A percentile compares a stretch with the other conserved stretches of the same genome.
These are phyloP conservation scores for Natrix natrix DNA, from an alignment of 2,797 vertebrate genomes.

Conservation along the genomic window DNA sequence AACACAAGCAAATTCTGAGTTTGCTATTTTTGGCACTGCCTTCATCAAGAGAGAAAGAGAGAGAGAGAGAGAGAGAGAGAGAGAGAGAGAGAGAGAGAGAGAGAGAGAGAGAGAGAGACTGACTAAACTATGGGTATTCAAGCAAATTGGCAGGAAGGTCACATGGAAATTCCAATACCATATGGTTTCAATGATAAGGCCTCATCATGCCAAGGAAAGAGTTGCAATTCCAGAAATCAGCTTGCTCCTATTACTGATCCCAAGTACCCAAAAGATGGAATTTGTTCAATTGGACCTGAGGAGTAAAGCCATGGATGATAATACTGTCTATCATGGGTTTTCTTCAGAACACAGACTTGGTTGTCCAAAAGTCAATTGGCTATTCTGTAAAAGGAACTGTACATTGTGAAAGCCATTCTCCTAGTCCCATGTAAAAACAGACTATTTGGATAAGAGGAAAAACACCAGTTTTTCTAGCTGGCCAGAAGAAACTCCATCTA, in stretches of 20 bases:
- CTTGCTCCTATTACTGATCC: neutral
- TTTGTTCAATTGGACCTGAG: constrained; percentile 44
- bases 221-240: constrained; percentile 5
- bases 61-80: too few relatives aligned
- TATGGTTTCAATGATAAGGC: constrained; percentile 50
- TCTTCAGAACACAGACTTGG: neutral
- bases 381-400: neutral
- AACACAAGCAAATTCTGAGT: constrained; percentile 62
- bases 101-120: constrained; percentile 29
- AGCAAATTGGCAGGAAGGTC: constrained; percentile 55
- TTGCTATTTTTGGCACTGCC: constrained; percentile 68
- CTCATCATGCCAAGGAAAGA: constrained; percentile 31
- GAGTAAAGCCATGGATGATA: constrained; percentile 42
- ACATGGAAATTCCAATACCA: constrained; percentile 45
- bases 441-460: neutral
- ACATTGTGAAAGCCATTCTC: neutral
- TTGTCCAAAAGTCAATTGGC: neutral
- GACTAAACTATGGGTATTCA: constrained; percentile 63
- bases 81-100: too few relatives aligned
- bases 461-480: neutral
- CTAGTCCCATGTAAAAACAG: neutral
- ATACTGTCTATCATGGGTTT: accelerated
- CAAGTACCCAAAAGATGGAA: constrained; percentile 41
- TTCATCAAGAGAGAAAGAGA: constrained; percentile 30
- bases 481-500: neutral